phyloP scores from a whole-genome alignment of 2,888 invertebrate species.

The Rhingia campestris region DNA sequence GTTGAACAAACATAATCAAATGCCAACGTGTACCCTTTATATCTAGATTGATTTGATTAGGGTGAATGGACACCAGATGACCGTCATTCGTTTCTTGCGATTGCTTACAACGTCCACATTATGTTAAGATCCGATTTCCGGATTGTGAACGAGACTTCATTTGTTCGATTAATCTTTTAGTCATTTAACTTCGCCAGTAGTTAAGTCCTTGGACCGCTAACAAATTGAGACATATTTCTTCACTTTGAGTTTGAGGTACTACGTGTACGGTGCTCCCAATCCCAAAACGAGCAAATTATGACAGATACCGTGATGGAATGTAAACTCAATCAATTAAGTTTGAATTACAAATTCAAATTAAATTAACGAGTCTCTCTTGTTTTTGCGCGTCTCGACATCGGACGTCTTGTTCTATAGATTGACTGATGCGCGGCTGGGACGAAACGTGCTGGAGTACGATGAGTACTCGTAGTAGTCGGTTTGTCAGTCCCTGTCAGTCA shows the following conservation, averaged over 20 bases:
- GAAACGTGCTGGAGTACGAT: too few species aligned
- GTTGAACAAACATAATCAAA: constrained; percentile 70
- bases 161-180: constrained; percentile 38
- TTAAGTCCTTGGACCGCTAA: neutral
- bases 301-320: neutral
- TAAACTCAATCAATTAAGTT: constrained; percentile 64
- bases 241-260: neutral
- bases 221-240: constrained; percentile 38
- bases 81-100: constrained; percentile 63
- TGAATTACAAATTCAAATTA: constrained; percentile 64
- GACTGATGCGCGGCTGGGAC: constrained; percentile 17
- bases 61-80: constrained; percentile 68
- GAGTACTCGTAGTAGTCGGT: constrained; percentile 17
- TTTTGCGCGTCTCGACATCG: neutral
- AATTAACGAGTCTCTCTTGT: constrained; percentile 50
- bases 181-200: constrained; percentile 6
- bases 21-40: constrained; percentile 1
- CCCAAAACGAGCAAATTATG: constrained; percentile 24
- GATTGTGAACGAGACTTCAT: constrained; percentile 37
- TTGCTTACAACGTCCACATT: neutral
- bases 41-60: constrained; percentile 71
- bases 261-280: neutral
- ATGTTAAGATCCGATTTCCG: constrained; percentile 58
- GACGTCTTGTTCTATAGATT: neutral
- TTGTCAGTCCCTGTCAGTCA: constrained; percentile 48